A percentile compares a stretch with the other conserved stretches of the same genome.
Conservation (phyloP, 2,888 invertebrate genomes). For the Tricholauxania praeusta region DNA sequence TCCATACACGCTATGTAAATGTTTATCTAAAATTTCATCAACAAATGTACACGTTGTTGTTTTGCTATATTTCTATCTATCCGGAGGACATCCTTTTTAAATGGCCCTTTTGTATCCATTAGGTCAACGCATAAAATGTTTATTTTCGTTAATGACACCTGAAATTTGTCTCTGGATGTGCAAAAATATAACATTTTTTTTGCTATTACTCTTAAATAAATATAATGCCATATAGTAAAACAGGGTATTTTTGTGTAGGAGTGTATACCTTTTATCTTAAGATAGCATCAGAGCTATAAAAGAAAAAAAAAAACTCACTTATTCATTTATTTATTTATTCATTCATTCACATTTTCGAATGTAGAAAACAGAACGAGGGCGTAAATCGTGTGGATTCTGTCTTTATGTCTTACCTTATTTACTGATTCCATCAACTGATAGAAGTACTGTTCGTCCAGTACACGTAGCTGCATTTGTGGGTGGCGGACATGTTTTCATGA, state of each 20-base stretch:
- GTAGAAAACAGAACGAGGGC: not conserved
- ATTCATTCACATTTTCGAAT: not conserved
- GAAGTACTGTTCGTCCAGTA: no score
- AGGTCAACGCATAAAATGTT: conserved; percentile 3
- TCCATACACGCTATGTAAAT: no score
- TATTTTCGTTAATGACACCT: conserved; percentile 13
- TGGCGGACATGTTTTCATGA: not conserved
- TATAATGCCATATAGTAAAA: no score
- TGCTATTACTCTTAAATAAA: not conserved
- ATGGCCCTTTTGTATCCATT: conserved; percentile 1
- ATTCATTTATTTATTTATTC: no score
- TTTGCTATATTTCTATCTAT: no score
- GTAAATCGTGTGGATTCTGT: not conserved
- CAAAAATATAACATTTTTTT: not conserved
- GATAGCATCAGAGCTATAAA: no score
- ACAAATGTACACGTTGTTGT: no score
- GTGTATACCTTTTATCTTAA: no score
- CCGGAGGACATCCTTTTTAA: no score
- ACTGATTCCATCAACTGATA: conserved; percentile 5
- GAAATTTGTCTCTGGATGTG: conserved; percentile 3
- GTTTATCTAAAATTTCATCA: no score
- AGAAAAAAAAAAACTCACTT: no score
- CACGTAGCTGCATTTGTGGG: not conserved
- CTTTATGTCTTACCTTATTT: conserved; percentile 1
- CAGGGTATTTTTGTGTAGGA: no score